Evolutionary conservation across 2,888 invertebrate genomes (phyloP).

Genomic region (Brachyptera putata): DNA sequence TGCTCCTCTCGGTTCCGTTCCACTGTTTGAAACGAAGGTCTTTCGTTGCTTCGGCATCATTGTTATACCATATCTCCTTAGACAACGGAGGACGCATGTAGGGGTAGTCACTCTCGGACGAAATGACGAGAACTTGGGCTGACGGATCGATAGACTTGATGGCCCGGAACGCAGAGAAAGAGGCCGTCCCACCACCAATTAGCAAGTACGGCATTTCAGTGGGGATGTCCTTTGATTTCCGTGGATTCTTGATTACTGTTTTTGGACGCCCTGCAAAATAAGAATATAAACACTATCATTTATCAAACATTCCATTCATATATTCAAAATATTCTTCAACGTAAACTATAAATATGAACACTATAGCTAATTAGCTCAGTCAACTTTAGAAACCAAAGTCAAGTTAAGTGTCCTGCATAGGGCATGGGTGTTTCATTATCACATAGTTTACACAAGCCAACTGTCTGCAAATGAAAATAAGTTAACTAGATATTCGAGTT

Average conservation of each 20-base stretch:
- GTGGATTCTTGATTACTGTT: slow-evolving; percentile 43
- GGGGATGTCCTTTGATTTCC: slow-evolving; percentile 58
- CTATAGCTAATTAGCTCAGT: too few species aligned
- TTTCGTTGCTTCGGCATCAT: slow-evolving; percentile 53
- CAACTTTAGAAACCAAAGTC: too few species aligned
- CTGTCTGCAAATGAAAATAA: too few species aligned
- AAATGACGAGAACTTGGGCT: slow-evolving; percentile 76
- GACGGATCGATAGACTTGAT: slow-evolving; percentile 80
- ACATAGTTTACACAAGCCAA: too few species aligned
- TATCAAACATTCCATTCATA: neutral
- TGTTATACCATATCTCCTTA: slow-evolving; percentile 89
- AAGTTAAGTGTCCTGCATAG: too few species aligned
- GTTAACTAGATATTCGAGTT: too few species aligned
- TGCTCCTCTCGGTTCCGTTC: slow-evolving; percentile 82
- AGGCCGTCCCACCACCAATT: slow-evolving; percentile 91
- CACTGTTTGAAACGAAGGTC: slow-evolving; percentile 82
- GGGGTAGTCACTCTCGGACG: slow-evolving; percentile 76
- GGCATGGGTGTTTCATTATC: too few species aligned
- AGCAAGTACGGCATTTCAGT: slow-evolving; percentile 75
- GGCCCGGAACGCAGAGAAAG: slow-evolving; percentile 89
- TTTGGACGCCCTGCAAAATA: slow-evolving; percentile 22
- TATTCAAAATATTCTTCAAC: too few species aligned
- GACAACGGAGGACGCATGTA: slow-evolving; percentile 97
- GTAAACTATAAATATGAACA: too few species aligned
- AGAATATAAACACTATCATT: neutral